Percentiles rank a stretch among this genome's conserved stretches.
Evolutionary conservation across 1,140 invertebrate genomes (phyloP).

Genomic region (Semibalanus balanoides): DNA sequence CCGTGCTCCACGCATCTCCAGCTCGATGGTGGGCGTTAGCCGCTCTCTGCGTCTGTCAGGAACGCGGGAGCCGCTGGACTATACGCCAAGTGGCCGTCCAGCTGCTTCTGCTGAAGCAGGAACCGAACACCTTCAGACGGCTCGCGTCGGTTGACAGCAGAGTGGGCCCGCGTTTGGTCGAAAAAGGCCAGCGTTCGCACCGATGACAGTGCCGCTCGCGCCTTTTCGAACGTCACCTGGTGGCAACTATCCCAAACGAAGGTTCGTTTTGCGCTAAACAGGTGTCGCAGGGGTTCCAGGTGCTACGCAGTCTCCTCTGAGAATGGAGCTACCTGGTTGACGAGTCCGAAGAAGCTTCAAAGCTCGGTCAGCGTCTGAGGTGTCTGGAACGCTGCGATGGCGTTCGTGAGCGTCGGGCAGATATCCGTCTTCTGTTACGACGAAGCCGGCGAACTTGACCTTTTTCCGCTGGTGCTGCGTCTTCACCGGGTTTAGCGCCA

Average conservation of each 20-base stretch:
- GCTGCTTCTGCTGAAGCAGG: constrained; percentile 5
- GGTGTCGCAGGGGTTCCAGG: constrained; percentile 14
- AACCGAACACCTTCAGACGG: constrained; percentile 3
- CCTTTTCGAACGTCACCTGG: constrained; percentile 12
- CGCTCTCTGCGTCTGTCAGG: constrained; percentile 16
- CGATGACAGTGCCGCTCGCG: constrained; percentile 11
- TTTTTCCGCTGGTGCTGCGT: not conserved
- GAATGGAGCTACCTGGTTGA: constrained; percentile 15
- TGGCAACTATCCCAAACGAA: constrained; percentile 17
- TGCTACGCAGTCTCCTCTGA: constrained; percentile 7
- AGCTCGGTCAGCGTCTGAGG: constrained; percentile 16
- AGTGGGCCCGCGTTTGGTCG: constrained; percentile 11
- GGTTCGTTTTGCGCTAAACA: constrained; percentile 12
- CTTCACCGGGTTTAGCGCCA: constrained; percentile 12
- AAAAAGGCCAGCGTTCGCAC: constrained; percentile 14
- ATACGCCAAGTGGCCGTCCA: constrained; percentile 9
- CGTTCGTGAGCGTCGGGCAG: not conserved
- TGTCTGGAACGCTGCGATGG: constrained; percentile 9
- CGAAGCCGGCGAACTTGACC: constrained; percentile 11
- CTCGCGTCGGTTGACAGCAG: constrained; percentile 17
- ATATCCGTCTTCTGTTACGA: constrained; percentile 15
- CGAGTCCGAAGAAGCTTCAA: constrained; percentile 17
- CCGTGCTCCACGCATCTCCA: constrained; percentile 21
- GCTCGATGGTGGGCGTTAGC: constrained; percentile 18
- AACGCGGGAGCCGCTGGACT: constrained; percentile 18